Conservation (phyloP, 2,113 vertebrate species). For the Dolichallabes microphthalmus region DNA sequence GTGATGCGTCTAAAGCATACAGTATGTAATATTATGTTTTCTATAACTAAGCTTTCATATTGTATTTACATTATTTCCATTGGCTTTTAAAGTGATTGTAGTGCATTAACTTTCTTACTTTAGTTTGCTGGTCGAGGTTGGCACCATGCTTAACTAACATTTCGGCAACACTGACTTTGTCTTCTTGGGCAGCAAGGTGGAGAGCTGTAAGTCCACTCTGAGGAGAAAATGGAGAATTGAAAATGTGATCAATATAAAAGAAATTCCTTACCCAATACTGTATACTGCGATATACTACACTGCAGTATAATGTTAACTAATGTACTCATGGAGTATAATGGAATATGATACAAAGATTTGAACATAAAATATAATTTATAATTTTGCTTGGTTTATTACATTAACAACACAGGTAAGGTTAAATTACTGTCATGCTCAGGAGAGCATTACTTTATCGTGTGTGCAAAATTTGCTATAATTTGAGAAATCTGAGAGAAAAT, state of each 20-base stretch:
- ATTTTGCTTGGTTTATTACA: too few relatives aligned
- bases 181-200: conserved; percentile 95
- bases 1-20: background rate
- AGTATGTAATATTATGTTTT: background rate
- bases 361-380: too few relatives aligned
- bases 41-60: background rate
- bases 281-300: background rate
- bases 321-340: too few relatives aligned
- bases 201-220: conserved; percentile 93
- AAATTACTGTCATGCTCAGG: too few relatives aligned
- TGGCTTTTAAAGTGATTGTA: background rate
- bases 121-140: conserved; percentile 90
- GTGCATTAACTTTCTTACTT: conserved; percentile 69
- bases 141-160: conserved; percentile 82
- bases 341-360: too few relatives aligned
- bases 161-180: conserved; percentile 86
- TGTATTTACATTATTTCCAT: background rate
- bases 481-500: too few relatives aligned
- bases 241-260: background rate
- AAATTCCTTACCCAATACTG: background rate
- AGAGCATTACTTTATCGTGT: too few relatives aligned
- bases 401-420: too few relatives aligned
- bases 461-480: too few relatives aligned
- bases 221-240: conserved; percentile 14
- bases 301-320: background rate